Conservation (phyloP, 1,140 invertebrate genomes). For the Coenobita brevimanus region DNA sequence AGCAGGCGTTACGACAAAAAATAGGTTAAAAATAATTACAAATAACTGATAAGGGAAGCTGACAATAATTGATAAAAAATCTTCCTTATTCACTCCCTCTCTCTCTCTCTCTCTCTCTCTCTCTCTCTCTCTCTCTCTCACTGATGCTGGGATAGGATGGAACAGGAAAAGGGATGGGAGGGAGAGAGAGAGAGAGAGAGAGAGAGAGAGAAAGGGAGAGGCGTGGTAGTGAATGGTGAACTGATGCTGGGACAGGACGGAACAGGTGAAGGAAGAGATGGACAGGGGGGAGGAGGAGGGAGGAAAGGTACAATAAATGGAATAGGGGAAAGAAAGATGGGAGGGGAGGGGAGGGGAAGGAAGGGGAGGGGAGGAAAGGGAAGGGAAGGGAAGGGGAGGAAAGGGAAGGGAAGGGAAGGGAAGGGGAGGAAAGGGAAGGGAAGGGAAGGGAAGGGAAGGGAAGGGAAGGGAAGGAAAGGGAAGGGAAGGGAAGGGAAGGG, state of each 20-base stretch:
- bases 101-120: too few relatives aligned
- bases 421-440: background rate
- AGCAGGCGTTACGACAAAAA: too few relatives aligned
- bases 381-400: background rate
- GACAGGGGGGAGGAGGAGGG: background rate
- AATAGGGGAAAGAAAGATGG: background rate
- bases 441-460: background rate
- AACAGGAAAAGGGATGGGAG: background rate
- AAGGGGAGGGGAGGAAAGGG: background rate
- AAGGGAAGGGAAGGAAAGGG: background rate
- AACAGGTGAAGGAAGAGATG: background rate
- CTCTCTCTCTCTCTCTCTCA: too few relatives aligned
- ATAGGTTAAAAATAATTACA: too few relatives aligned
- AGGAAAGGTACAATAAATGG: background rate
- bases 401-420: background rate
- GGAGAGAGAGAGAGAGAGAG: background rate
- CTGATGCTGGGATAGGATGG: too few relatives aligned
- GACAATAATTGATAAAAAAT: too few relatives aligned
- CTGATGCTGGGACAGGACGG: background rate
- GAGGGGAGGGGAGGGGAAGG: background rate
- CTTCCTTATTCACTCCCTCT: too few relatives aligned
- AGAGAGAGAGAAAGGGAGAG: background rate
- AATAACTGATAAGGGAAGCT: too few relatives aligned
- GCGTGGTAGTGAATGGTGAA: too few relatives aligned
- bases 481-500: conserved; percentile 8